Conservation (phyloP, 1,140 invertebrate species). For the Brachionus angularis region DNA sequence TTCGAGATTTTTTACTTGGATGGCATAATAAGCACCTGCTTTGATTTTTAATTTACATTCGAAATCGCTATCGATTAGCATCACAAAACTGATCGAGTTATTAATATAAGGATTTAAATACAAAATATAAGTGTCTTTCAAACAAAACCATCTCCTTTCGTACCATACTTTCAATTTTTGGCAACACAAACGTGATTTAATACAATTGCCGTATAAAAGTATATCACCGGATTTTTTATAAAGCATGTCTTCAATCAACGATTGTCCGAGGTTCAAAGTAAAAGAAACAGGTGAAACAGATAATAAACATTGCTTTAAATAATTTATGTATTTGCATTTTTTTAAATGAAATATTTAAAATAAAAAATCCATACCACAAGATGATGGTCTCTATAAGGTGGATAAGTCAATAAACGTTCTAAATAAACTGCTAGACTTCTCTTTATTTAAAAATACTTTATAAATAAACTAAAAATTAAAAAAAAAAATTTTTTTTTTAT, state of each 20-base stretch:
- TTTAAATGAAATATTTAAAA: not conserved
- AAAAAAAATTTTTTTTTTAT: not conserved
- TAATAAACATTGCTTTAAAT: not conserved
- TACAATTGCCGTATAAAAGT: slow-evolving; percentile 6
- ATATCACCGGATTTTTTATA: slow-evolving; percentile 28
- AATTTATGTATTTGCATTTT: not conserved
- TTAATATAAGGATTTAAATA: slow-evolving; percentile 11
- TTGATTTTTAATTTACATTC: slow-evolving; percentile 1
- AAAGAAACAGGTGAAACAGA: slow-evolving; percentile 33
- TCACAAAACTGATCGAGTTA: slow-evolving; percentile 15
- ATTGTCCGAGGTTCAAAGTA: not conserved
- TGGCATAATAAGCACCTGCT: slow-evolving; percentile 10
- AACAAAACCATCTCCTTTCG: slow-evolving; percentile 24
- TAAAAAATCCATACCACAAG: not conserved
- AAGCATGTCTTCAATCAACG: slow-evolving; percentile 10
- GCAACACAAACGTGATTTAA: not conserved
- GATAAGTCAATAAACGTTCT: slow-evolving; percentile 26
- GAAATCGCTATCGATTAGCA: slow-evolving; percentile 32
- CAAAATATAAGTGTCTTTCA: slow-evolving; percentile 35
- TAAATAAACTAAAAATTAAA: no score
- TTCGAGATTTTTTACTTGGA: slow-evolving; percentile 25
- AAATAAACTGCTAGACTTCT: slow-evolving; percentile 25
- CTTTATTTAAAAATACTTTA: not conserved
- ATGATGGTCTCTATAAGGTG: slow-evolving; percentile 23
- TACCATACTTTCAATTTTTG: slow-evolving; percentile 32